Percentiles rank a stretch among this genome's conserved stretches.
These are phyloP conservation scores for Rhadinocentrus ornatus DNA, from an alignment of 2,797 vertebrate genomes.

Conservation along the genomic window DNA sequence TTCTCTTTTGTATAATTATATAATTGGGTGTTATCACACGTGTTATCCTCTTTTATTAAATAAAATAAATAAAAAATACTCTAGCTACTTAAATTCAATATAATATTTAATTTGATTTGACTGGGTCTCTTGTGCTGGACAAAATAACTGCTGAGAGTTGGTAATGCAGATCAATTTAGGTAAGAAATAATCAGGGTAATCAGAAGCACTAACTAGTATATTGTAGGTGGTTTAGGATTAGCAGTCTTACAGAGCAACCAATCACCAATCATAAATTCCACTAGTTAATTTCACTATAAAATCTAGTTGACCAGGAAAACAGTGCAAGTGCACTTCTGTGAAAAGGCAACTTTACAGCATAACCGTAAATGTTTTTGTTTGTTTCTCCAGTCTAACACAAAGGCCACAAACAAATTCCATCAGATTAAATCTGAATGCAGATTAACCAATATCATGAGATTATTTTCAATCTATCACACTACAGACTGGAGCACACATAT, in stretches of 20 bases:
- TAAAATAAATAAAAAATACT: no score
- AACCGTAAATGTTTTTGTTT: conserved; percentile 22
- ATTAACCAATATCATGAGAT: conserved; percentile 9
- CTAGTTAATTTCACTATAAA: conserved; percentile 49
- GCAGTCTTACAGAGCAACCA: conserved; percentile 8
- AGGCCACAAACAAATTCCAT: neutral
- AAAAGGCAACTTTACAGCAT: conserved; percentile 1
- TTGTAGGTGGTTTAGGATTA: neutral
- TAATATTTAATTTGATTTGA: neutral
- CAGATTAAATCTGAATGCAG: neutral
- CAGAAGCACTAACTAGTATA: neutral
- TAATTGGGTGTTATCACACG: neutral
- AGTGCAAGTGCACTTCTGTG: neutral
- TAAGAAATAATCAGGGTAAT: conserved; percentile 26
- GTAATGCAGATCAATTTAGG: neutral
- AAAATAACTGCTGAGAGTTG: conserved; percentile 1
- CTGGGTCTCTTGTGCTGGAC: neutral
- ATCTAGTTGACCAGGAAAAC: conserved; percentile 17
- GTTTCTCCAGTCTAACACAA: conserved; percentile 16
- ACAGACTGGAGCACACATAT: neutral
- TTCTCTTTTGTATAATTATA: neutral
- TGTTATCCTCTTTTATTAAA: neutral
- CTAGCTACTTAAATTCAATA: neutral
- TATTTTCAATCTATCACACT: neutral
- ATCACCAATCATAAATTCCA: neutral